Conservation (phyloP, 2,888 invertebrate genomes). For the Miltochrista miniata region DNA sequence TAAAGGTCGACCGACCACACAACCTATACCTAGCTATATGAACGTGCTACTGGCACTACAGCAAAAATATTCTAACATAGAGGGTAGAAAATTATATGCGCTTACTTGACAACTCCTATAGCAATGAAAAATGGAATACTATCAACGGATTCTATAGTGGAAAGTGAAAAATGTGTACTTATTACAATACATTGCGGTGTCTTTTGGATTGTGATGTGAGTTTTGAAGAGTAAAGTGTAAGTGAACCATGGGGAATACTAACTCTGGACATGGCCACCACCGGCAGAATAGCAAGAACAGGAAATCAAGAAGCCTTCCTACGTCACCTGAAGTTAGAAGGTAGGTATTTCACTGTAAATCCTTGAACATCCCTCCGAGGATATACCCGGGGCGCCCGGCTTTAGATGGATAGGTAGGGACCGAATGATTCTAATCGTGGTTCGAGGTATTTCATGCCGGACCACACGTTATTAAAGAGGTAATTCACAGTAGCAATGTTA, state of each 20-base stretch:
- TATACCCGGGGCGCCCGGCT: no score
- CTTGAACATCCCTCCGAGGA: no score
- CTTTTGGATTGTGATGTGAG: slow-evolving; percentile 19
- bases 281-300: slow-evolving; percentile 76
- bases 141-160: slow-evolving; percentile 19
- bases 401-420: no score
- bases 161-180: slow-evolving; percentile 29
- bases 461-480: no score
- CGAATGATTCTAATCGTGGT: no score
- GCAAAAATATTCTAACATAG: slow-evolving; percentile 16
- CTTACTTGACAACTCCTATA: slow-evolving; percentile 29
- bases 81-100: slow-evolving; percentile 19
- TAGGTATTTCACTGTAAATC: slow-evolving; percentile 49
- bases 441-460: no score
- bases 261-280: slow-evolving; percentile 67
- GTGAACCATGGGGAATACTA: slow-evolving; percentile 72
- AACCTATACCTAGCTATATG: no score
- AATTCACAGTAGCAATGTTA: no score
- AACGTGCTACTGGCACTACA: not conserved
- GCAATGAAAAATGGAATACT: slow-evolving; percentile 21
- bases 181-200: slow-evolving; percentile 23
- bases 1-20: no score
- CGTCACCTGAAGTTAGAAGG: slow-evolving; percentile 90
- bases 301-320: slow-evolving; percentile 89
- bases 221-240: slow-evolving; percentile 27